phyloP scores from a whole-genome alignment of 2,888 invertebrate species.

The Aphidoletes aphidimyza region DNA sequence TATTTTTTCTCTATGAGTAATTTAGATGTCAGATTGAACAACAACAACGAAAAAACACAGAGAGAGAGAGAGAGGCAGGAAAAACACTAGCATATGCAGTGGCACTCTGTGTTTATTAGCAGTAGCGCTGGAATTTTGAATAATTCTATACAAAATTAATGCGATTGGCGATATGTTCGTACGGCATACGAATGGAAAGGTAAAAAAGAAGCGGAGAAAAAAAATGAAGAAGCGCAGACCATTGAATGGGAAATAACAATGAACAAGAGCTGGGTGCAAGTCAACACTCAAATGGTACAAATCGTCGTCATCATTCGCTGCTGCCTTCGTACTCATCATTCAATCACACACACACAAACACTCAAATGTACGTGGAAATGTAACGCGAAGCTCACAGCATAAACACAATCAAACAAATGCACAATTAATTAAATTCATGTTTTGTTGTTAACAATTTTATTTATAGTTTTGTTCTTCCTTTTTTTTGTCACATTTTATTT shows the following conservation, averaged over 20 bases:
- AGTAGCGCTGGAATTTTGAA: conserved; percentile 18
- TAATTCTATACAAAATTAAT: conserved; percentile 43
- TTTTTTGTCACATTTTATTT: conserved; percentile 5
- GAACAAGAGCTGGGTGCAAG: neutral
- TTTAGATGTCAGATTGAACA: conserved; percentile 39
- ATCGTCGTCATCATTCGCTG: conserved; percentile 10
- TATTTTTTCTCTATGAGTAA: conserved; percentile 51
- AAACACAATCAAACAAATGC: conserved; percentile 18
- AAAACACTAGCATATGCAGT: neutral
- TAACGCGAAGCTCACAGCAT: neutral
- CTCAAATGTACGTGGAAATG: neutral
- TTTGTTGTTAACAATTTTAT: conserved; percentile 53
- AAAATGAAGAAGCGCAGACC: neutral
- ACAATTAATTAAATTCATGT: conserved; percentile 54
- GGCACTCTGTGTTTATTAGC: neutral
- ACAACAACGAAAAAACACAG: neutral
- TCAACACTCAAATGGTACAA: conserved; percentile 40
- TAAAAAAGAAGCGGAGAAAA: neutral
- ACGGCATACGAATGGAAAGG: neutral
- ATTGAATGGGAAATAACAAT: neutral
- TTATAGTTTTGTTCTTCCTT: conserved; percentile 51
- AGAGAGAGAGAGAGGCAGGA: too few species aligned
- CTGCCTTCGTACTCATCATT: neutral
- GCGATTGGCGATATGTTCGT: neutral
- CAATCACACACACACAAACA: neutral